Conservation (phyloP, 2,113 vertebrate species). For the Origma solitaria region DNA sequence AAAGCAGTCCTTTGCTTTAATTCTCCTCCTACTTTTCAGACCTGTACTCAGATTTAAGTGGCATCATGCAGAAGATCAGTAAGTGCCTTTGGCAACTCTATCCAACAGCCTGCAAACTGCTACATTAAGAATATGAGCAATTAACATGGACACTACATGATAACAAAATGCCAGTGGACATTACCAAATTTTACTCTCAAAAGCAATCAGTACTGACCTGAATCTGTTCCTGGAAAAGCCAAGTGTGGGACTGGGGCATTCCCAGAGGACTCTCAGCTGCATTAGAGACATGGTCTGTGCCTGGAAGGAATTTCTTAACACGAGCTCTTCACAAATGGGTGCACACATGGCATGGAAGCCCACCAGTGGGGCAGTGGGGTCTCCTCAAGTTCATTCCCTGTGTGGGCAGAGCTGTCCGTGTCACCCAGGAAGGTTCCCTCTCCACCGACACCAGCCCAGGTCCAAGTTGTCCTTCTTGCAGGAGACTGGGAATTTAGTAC, state of each 20-base stretch:
- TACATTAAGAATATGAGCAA: background rate
- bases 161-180: background rate
- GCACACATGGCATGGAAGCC: background rate
- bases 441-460: accelerated
- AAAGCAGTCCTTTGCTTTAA: background rate
- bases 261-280: background rate
- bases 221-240: background rate
- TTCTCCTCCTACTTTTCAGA: background rate
- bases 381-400: background rate
- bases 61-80: background rate
- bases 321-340: background rate
- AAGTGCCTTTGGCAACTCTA: background rate
- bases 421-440: background rate
- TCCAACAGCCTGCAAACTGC: background rate
- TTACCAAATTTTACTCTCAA: background rate
- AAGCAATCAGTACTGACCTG: background rate
- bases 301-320: background rate
- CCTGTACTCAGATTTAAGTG: background rate
- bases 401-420: background rate
- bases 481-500: background rate
- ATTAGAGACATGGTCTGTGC: background rate
- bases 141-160: background rate
- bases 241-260: accelerated
- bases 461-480: background rate
- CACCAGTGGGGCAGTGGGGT: background rate